phyloP scores from a whole-genome alignment of 2,888 invertebrate genomes.

The Diploptera punctata region DNA sequence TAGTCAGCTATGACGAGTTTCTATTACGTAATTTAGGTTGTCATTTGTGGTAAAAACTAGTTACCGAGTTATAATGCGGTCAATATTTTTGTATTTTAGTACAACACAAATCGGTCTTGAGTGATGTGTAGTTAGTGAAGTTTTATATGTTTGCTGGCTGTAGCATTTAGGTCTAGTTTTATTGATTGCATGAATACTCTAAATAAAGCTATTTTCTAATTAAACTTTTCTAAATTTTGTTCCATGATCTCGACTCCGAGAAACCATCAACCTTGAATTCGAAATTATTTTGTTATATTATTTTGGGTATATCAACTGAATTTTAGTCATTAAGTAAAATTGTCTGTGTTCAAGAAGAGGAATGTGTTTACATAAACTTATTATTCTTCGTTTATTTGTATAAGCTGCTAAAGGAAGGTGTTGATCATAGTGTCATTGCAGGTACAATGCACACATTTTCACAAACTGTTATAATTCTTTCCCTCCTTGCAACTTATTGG shows the following conservation, averaged over 20 bases:
- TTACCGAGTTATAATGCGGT: conserved; percentile 13
- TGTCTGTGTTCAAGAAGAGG: conserved; percentile 11
- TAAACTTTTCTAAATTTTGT: conserved; percentile 22
- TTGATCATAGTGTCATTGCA: conserved; percentile 8
- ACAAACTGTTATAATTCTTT: conserved; percentile 37
- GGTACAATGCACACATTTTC: conserved; percentile 38
- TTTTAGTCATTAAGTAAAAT: conserved; percentile 4
- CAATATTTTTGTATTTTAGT: neutral
- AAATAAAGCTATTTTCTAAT: conserved; percentile 20
- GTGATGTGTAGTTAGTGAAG: neutral
- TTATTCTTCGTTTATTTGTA: conserved; percentile 16
- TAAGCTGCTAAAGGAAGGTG: neutral
- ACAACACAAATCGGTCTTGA: neutral
- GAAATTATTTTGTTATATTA: conserved; percentile 14
- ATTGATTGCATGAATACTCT: neutral
- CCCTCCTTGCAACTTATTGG: conserved; percentile 36
- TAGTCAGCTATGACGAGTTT: neutral
- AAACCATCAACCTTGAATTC: conserved; percentile 38
- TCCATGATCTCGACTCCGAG: conserved; percentile 36
- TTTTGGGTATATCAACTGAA: conserved; percentile 9
- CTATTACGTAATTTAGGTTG: conserved; percentile 27
- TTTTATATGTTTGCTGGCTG: neutral
- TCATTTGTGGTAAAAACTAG: conserved; percentile 9
- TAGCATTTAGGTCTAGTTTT: neutral
- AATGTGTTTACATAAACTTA: conserved; percentile 22